Evolutionary conservation across 2,113 vertebrate species (phyloP).

Genomic region (Shinisaurus crocodilurus): DNA sequence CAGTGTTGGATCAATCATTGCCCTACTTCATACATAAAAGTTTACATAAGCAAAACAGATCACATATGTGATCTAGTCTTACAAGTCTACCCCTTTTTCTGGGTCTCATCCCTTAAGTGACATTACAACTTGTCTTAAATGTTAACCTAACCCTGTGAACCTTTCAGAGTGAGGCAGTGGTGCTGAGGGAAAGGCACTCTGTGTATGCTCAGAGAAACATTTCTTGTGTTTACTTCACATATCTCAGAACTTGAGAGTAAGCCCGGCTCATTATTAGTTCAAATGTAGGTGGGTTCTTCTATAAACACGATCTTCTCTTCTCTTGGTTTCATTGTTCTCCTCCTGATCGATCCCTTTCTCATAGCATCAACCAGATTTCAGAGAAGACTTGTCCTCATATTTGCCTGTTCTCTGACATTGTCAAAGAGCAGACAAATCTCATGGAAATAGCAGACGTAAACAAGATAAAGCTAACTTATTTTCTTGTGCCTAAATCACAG

Average conservation of each 20-base stretch:
- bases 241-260: not conserved
- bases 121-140: not conserved
- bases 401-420: slow-evolving; percentile 67
- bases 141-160: not conserved
- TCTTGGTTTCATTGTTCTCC: slow-evolving; percentile 23
- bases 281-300: not conserved
- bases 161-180: not conserved
- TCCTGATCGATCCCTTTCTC: slow-evolving; percentile 7
- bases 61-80: not conserved
- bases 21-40: too few species aligned
- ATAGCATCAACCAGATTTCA: slow-evolving; percentile 44
- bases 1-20: too few species aligned
- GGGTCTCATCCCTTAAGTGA: not conserved
- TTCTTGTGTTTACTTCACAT: not conserved
- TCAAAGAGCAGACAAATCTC: slow-evolving; percentile 62
- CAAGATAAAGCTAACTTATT: slow-evolving; percentile 68
- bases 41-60: not conserved
- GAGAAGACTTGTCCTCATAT: slow-evolving; percentile 56
- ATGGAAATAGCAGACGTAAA: slow-evolving; percentile 71
- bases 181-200: not conserved
- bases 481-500: slow-evolving; percentile 42
- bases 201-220: not conserved
- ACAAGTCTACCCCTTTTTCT: not conserved
- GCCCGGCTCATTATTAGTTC: slow-evolving; percentile 5
- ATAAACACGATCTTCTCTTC: not conserved